Conservation (phyloP, 2,888 invertebrate genomes). For the Drosophila kuntzei region DNA sequence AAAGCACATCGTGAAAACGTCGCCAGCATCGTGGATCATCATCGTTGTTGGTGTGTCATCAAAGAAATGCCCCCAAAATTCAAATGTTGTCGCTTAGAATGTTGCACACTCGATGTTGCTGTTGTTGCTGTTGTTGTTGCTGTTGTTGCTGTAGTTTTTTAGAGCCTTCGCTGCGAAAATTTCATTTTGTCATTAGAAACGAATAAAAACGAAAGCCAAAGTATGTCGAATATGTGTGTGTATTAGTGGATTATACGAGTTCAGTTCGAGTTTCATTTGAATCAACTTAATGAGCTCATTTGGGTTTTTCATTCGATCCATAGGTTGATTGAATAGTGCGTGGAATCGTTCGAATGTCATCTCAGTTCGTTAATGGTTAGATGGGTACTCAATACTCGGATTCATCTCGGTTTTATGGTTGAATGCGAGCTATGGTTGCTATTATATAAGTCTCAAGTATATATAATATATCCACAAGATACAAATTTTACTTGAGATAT, state of each 20-base stretch:
- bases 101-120: slow-evolving; percentile 57
- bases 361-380: not conserved
- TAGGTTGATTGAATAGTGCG: not conserved
- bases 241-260: slow-evolving; percentile 6
- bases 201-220: slow-evolving; percentile 56
- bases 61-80: slow-evolving; percentile 60
- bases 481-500: not conserved
- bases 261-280: slow-evolving; percentile 13
- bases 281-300: slow-evolving; percentile 21
- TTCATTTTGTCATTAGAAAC: slow-evolving; percentile 77
- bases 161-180: slow-evolving; percentile 40
- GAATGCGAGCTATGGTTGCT: not conserved
- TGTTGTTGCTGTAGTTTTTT: slow-evolving; percentile 20
- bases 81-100: slow-evolving; percentile 63
- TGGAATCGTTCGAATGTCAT: slow-evolving; percentile 1
- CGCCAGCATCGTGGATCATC: slow-evolving; percentile 42
- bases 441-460: too few relatives aligned
- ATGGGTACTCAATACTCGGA: not conserved
- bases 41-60: slow-evolving; percentile 49
- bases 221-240: slow-evolving; percentile 5
- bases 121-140: slow-evolving; percentile 10
- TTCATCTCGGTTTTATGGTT: not conserved
- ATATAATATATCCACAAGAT: not conserved
- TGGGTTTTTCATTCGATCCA: slow-evolving; percentile 1
- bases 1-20: slow-evolving; percentile 78